phyloP scores from a whole-genome alignment of 1,140 invertebrate species.

The Nasonia vitripennis region DNA sequence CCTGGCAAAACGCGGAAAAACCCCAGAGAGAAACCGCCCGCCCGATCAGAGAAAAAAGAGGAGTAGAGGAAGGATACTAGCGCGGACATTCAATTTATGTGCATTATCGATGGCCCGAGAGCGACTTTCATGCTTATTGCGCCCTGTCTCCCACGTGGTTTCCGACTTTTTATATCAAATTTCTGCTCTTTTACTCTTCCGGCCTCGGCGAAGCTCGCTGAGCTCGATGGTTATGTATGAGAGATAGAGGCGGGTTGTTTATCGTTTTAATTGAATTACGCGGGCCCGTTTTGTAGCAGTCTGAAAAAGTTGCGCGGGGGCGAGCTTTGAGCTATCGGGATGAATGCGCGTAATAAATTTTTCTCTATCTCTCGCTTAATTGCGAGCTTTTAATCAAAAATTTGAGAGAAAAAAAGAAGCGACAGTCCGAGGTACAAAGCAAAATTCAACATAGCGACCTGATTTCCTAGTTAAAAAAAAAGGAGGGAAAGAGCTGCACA shows the following conservation, averaged over 20 bases:
- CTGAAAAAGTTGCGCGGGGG: no score
- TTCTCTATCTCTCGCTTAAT: no score
- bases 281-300: no score
- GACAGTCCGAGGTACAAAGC: background rate
- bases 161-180: background rate
- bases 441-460: background rate
- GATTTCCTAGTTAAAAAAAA: background rate
- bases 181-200: background rate
- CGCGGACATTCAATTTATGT: conserved; percentile 1
- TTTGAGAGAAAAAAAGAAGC: background rate
- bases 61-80: background rate
- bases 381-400: no score
- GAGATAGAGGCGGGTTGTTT: no score
- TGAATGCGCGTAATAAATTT: no score
- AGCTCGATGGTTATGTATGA: no score
- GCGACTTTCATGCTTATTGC: background rate
- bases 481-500: no score
- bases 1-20: background rate
- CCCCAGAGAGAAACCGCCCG: background rate
- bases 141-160: background rate
- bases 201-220: background rate
- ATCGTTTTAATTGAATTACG: no score
- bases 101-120: background rate
- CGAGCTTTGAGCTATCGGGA: no score
- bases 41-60: background rate